These are phyloP conservation scores for Troides oblongomaculatus DNA, from an alignment of 2,888 invertebrate genomes.

Conservation along the genomic window DNA sequence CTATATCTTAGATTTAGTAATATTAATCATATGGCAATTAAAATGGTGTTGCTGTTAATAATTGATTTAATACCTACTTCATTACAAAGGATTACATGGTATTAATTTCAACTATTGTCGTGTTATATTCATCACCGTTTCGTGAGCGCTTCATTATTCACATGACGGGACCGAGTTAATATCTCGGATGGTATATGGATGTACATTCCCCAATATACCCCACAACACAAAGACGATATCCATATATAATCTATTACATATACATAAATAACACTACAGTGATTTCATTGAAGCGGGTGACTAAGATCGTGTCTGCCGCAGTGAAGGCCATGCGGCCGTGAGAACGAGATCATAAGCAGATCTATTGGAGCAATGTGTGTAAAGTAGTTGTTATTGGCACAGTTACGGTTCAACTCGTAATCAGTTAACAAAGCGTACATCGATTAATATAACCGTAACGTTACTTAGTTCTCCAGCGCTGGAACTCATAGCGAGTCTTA, in stretches of 20 bases:
- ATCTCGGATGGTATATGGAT: too few relatives aligned
- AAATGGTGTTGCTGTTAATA: conserved; percentile 3
- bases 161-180: too few relatives aligned
- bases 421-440: not conserved
- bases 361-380: conserved; percentile 17
- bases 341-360: conserved; percentile 19
- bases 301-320: conserved; percentile 21
- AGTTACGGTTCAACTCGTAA: not conserved
- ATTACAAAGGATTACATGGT: conserved; percentile 13
- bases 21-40: not conserved
- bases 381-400: conserved; percentile 15
- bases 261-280: not conserved
- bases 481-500: too few relatives aligned
- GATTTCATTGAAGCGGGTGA: conserved; percentile 19
- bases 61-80: conserved; percentile 13
- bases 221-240: not conserved
- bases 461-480: too few relatives aligned
- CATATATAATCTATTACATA: not conserved
- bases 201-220: not conserved
- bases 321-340: conserved; percentile 13
- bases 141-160: too few relatives aligned
- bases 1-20: too few relatives aligned
- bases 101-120: conserved; percentile 1
- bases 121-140: not conserved
- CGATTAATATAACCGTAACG: not conserved